Evolutionary conservation across 2,888 invertebrate genomes (phyloP).

Genomic region (Tridacna crocea): DNA sequence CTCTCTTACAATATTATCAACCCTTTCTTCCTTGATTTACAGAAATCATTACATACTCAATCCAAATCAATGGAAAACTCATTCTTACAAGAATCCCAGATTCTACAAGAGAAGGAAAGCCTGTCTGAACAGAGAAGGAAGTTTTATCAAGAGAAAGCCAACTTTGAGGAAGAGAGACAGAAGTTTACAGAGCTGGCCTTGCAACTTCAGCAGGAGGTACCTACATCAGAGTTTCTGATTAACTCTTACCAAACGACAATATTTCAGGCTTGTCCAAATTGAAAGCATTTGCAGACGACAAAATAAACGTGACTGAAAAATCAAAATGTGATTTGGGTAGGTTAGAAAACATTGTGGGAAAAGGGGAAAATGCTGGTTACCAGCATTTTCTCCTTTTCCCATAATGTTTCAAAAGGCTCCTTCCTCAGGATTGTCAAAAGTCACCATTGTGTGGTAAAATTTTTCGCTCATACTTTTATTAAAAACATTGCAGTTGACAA

Average conservation of each 20-base stretch:
- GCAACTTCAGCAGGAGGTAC: conserved; percentile 77
- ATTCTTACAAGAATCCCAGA: conserved; percentile 75
- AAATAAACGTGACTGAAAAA: no score
- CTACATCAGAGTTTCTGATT: not conserved
- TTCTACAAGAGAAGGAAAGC: conserved; percentile 76
- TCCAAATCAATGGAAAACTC: conserved; percentile 71
- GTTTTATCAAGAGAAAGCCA: conserved; percentile 77
- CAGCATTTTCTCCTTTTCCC: no score
- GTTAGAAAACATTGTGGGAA: no score
- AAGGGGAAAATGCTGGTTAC: no score
- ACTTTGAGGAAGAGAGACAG: conserved; percentile 79
- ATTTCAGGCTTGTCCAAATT: not conserved
- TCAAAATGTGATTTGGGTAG: no score
- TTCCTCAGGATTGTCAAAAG: no score
- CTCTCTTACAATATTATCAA: no score
- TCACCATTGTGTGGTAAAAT: no score
- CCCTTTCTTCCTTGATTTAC: conserved; percentile 26
- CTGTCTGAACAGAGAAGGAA: conserved; percentile 74
- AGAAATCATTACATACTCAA: conserved; percentile 74
- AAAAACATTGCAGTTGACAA: no score
- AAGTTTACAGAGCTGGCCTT: conserved; percentile 77
- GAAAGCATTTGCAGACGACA: not conserved
- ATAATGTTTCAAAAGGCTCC: no score
- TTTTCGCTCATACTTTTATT: no score
- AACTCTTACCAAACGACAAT: not conserved